Conservation (phyloP, 1,140 invertebrate genomes). For the Caenorhabditis elegans region DNA sequence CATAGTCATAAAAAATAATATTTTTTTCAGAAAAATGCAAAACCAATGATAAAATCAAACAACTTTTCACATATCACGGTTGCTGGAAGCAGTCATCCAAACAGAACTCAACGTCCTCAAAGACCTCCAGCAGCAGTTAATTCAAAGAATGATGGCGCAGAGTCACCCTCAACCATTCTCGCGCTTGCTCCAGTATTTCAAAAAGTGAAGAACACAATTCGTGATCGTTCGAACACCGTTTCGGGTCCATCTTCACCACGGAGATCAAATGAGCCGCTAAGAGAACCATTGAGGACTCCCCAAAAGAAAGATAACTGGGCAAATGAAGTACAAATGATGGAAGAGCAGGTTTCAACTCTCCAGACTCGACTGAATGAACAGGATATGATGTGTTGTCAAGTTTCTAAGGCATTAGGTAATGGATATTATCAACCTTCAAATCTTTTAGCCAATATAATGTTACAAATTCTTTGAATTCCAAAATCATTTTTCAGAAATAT, state of each 20-base stretch:
- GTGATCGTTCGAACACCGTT: not conserved
- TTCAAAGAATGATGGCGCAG: not conserved
- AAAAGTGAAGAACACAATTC: not conserved
- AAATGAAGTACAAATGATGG: conserved; percentile 35
- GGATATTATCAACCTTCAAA: too few species aligned
- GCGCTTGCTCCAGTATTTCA: conserved; percentile 1
- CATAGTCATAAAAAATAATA: not conserved
- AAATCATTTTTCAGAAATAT: not conserved
- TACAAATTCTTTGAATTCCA: too few species aligned
- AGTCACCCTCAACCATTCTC: not conserved
- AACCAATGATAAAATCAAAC: not conserved
- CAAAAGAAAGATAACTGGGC: not conserved
- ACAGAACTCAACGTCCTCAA: conserved; percentile 33
- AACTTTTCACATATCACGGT: conserved; percentile 45
- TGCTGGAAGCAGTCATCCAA: conserved; percentile 54
- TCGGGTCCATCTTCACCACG: not conserved
- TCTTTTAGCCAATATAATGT: not conserved
- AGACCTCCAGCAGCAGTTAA: conserved; percentile 33
- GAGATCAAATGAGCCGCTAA: not conserved
- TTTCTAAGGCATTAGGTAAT: conserved; percentile 1
- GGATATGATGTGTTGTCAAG: conserved; percentile 27
- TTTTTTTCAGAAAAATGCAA: conserved; percentile 36
- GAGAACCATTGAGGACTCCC: not conserved
- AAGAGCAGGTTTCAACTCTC: conserved; percentile 40
- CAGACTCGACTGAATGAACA: conserved; percentile 40